Evolutionary conservation across 2,888 invertebrate genomes (phyloP).

Genomic region (Parnassius glacialis): DNA sequence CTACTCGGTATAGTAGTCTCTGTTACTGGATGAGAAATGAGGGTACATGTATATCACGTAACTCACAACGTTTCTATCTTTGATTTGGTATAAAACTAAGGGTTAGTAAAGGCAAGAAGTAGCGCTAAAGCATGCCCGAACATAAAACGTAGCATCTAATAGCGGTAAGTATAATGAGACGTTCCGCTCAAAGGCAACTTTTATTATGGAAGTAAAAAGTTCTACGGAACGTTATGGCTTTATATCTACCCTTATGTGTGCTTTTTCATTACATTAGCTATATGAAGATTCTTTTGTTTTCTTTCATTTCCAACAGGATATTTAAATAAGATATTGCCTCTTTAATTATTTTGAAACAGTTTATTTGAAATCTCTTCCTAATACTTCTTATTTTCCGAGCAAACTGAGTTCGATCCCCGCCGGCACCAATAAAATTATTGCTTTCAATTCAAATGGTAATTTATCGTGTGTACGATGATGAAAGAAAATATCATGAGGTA

Average conservation of each 20-base stretch:
- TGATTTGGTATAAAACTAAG: constrained; percentile 17
- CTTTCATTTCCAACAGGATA: background rate
- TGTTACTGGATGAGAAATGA: no score
- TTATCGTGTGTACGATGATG: no score
- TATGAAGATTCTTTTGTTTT: constrained; percentile 12
- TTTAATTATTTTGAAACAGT: no score
- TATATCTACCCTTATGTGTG: constrained; percentile 22
- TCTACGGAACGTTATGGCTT: constrained; percentile 24
- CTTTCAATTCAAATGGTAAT: no score
- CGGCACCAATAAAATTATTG: no score
- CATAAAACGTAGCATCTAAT: constrained; percentile 23
- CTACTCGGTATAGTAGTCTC: no score
- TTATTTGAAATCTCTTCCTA: no score
- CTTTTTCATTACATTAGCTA: constrained; percentile 11
- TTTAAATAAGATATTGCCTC: no score
- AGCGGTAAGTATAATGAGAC: constrained; percentile 26
- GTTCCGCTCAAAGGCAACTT: constrained; percentile 23
- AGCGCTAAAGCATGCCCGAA: constrained; percentile 10
- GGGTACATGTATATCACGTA: background rate
- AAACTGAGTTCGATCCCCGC: no score
- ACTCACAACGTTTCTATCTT: background rate
- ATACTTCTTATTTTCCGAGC: no score
- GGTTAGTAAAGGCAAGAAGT: constrained; percentile 8
- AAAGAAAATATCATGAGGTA: no score
- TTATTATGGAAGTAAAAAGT: constrained; percentile 26